Evolutionary conservation across 2,113 vertebrate genomes (phyloP).

Genomic region (Eclectus roratus): DNA sequence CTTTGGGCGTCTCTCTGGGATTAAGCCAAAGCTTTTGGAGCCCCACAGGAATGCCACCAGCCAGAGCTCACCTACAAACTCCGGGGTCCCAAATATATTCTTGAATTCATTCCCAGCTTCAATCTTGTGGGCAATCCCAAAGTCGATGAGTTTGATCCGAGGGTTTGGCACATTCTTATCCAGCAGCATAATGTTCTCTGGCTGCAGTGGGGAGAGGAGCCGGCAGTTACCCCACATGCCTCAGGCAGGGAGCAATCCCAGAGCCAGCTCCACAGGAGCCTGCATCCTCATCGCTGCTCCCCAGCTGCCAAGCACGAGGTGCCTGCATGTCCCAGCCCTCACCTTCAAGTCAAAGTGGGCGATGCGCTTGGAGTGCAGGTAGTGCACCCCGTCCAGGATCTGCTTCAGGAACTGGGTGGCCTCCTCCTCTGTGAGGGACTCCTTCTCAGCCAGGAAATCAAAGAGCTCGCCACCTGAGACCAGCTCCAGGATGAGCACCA

Average conservation of each 20-base stretch:
- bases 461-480: slow-evolving; percentile 95
- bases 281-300: accelerated
- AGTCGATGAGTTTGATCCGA: slow-evolving; percentile 96
- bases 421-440: slow-evolving; percentile 94
- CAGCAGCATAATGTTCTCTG: slow-evolving; percentile 97
- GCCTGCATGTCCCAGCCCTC: neutral
- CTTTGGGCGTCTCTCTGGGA: neutral
- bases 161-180: slow-evolving; percentile 93
- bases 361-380: slow-evolving; percentile 93
- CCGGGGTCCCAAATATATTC: slow-evolving; percentile 96
- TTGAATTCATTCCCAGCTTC: slow-evolving; percentile 97
- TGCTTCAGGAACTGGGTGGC: slow-evolving; percentile 97
- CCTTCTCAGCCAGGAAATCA: slow-evolving; percentile 96
- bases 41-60: accelerated
- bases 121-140: slow-evolving; percentile 95
- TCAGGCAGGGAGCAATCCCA: neutral
- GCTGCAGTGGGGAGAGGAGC: slow-evolving; percentile 63
- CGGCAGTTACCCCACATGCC: accelerated
- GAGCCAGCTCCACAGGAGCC: neutral
- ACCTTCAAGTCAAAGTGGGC: slow-evolving; percentile 98
- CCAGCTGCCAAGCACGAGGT: accelerated
- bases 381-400: slow-evolving; percentile 94
- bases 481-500: slow-evolving; percentile 97
- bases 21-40: neutral
- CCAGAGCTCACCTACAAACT: slow-evolving; percentile 87